These are phyloP conservation scores for Notodonta ziczac DNA, from an alignment of 2,888 invertebrate species.

Conservation along the genomic window DNA sequence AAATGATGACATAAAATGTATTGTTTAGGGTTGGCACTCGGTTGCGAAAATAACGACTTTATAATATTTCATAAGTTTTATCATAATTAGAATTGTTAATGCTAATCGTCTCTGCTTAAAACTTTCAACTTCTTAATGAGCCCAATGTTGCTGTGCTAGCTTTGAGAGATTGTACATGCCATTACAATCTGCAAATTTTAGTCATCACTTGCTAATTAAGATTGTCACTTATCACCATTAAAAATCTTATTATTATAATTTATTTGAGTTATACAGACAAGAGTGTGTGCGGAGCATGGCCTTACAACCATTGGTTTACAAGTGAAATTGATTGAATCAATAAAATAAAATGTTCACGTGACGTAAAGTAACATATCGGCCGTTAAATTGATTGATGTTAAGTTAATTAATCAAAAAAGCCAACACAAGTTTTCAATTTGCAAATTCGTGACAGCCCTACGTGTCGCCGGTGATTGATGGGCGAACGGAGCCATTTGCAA, in stretches of 20 bases:
- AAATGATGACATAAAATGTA: constrained; percentile 1
- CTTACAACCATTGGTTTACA: background rate
- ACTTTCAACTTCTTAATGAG: too few relatives aligned
- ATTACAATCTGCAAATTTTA: too few relatives aligned
- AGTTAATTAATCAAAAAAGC: constrained; percentile 7
- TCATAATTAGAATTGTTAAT: too few relatives aligned
- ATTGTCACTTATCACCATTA: too few relatives aligned
- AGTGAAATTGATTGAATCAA: background rate
- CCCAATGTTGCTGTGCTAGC: too few relatives aligned
- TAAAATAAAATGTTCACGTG: background rate
- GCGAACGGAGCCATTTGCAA: background rate
- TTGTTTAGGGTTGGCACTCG: background rate
- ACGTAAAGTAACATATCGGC: background rate
- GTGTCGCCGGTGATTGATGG: constrained; percentile 5
- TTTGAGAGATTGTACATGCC: too few relatives aligned
- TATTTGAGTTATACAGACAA: too few relatives aligned
- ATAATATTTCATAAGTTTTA: too few relatives aligned
- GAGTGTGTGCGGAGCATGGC: too few relatives aligned
- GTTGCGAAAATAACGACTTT: background rate
- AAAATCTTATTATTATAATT: too few relatives aligned
- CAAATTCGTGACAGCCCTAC: constrained; percentile 6
- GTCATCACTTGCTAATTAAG: too few relatives aligned
- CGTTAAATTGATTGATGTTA: constrained; percentile 6
- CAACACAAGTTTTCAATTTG: constrained; percentile 7
- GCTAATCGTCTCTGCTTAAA: too few relatives aligned